Evolutionary conservation across 2,113 vertebrate genomes (phyloP).

Genomic region (Aramus guarauna): DNA sequence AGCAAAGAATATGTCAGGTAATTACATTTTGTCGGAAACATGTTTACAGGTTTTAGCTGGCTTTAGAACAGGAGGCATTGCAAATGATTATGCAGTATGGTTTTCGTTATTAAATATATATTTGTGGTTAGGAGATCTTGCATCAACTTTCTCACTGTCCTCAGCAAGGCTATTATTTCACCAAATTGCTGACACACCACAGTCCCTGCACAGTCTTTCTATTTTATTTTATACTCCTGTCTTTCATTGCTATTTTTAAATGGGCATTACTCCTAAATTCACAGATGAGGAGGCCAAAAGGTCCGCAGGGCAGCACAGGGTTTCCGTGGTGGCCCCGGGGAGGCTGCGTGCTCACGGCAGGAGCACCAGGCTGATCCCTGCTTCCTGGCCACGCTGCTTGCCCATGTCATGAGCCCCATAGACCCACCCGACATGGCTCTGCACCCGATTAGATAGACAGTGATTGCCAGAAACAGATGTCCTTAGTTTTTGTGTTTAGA

Average conservation of each 20-base stretch:
- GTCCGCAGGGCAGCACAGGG: neutral
- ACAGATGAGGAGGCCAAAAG: neutral
- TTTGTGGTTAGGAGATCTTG: neutral
- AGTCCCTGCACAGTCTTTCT: neutral
- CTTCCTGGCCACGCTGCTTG: neutral
- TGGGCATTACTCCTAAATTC: neutral
- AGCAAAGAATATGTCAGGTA: neutral
- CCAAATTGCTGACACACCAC: neutral
- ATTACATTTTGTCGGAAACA: neutral
- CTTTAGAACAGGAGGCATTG: neutral
- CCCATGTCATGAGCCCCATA: fast-evolving
- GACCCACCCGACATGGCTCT: neutral
- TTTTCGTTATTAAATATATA: neutral
- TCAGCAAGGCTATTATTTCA: neutral
- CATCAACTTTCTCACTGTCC: neutral
- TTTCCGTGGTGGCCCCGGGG: fast-evolving
- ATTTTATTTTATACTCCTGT: neutral
- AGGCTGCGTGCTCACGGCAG: fast-evolving
- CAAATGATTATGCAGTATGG: neutral
- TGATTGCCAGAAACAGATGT: neutral
- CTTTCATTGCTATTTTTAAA: neutral
- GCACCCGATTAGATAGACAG: neutral
- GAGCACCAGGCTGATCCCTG: neutral
- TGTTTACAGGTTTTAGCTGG: neutral
- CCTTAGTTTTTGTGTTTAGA: neutral